phyloP scores from a whole-genome alignment of 2,888 invertebrate genomes.

The Muscina levida region DNA sequence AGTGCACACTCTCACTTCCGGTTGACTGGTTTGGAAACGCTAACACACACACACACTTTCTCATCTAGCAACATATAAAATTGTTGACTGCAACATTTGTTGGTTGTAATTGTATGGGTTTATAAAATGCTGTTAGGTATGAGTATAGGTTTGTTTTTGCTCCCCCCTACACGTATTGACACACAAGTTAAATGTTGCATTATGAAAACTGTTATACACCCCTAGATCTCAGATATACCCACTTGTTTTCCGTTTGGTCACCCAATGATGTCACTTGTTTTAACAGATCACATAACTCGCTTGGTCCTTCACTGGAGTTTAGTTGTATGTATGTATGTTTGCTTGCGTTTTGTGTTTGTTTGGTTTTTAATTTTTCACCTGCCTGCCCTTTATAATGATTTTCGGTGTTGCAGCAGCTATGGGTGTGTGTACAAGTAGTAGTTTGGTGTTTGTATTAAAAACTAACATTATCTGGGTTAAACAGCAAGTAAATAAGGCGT shows the following conservation, averaged over 20 bases:
- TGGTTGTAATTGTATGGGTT: background rate
- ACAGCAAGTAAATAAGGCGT: no score
- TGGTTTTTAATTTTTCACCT: slow-evolving; percentile 55
- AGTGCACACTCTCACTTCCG: slow-evolving; percentile 39
- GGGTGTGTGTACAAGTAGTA: no score
- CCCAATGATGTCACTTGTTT: slow-evolving; percentile 36
- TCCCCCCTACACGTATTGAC: no score
- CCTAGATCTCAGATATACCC: background rate
- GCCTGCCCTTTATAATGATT: slow-evolving; percentile 26
- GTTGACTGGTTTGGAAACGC: slow-evolving; percentile 2
- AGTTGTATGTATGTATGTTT: background rate
- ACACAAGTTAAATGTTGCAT: slow-evolving; percentile 20
- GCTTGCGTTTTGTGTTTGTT: background rate
- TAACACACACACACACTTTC: background rate
- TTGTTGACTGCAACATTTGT: background rate
- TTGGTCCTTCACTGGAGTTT: background rate
- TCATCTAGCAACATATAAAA: no score
- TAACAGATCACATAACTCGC: slow-evolving; percentile 30
- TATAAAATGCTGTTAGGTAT: background rate
- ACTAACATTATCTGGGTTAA: no score
- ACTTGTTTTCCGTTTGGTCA: background rate
- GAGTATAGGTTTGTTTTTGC: no score
- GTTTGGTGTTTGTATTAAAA: no score
- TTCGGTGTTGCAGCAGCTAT: slow-evolving; percentile 3
- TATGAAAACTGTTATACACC: background rate